Conservation (phyloP, 2,113 vertebrate species). For the Microcebus murinus region DNA sequence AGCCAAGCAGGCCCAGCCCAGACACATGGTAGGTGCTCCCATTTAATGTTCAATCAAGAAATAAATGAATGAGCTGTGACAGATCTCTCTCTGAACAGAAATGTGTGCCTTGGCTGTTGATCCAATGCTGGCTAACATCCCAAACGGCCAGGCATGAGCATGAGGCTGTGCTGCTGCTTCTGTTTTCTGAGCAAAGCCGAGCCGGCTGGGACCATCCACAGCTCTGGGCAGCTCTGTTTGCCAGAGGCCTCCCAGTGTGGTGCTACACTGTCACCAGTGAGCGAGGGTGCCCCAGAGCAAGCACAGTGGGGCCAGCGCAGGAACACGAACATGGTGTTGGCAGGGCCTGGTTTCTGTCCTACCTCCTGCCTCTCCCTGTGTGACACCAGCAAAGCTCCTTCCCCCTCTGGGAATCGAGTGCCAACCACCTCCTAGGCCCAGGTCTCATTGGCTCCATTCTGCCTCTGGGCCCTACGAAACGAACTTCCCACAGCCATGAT, state of each 20-base stretch:
- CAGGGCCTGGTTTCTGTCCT: not conserved
- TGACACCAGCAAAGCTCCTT: not conserved
- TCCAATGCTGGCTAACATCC: accelerated
- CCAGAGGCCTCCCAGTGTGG: not conserved
- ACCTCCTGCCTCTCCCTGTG: not conserved
- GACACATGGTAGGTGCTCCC: not conserved
- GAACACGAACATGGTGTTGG: not conserved
- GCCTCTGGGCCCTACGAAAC: not conserved
- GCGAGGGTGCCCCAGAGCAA: not conserved
- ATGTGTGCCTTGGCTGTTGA: not conserved
- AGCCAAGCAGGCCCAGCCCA: not conserved
- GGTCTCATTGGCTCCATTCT: not conserved
- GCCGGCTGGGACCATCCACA: not conserved
- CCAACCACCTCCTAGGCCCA: not conserved
- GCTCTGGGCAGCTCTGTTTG: too few relatives aligned
- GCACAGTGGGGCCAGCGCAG: not conserved
- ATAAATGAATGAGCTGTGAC: not conserved
- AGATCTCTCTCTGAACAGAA: not conserved
- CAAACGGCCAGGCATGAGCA: not conserved
- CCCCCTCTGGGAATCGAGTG: not conserved
- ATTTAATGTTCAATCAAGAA: not conserved
- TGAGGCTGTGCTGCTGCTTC: accelerated
- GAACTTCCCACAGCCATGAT: not conserved
- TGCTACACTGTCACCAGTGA: not conserved
- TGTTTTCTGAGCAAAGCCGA: not conserved